Base-by-base conservation (phyloP, 2,888 invertebrate genomes). In the Formica aserva region DNA sequence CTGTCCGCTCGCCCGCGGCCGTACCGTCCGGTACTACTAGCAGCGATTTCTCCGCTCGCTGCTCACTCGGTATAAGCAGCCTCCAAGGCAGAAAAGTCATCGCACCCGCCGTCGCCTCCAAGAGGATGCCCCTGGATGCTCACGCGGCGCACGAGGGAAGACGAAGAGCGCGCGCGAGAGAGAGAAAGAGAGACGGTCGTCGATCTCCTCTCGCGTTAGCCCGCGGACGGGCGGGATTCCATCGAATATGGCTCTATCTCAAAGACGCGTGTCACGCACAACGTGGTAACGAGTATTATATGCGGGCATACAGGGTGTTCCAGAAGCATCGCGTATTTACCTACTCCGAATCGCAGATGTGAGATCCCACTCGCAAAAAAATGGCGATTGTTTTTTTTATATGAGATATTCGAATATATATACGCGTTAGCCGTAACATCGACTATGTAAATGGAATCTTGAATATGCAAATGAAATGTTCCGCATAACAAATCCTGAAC, bases 81-180 rank as follows among this genome's bases (percentile, higher is more conserved):
- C 82, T 66, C 83, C 41, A 11, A 52, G 38, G 63, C 48, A 63
- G 81, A 55, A 86, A 88, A 89, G 76, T 87, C 85, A 84, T 89
- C 87, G 86, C 88, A 88, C 85, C 82, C 83, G 72, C 15, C 57
- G 72, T 66, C 45, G n/a, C 63, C 83, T 45, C 57, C 5, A 9
- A 48, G 15, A 82, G 80, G 76, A 89, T 71, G 84, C 86, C 86
- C 65, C 84, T 60, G 84, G 81, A 85, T 82, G 78, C 84, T 52
- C 77, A 29, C 71, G 81, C 80, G 75, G 26, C 72, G 72, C 80
- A 32, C 26, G 48, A 41, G 11, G 71, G 48, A 45, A 11, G 45
- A 63, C 57, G 62, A 83, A 82, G 52, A 26, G 72, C 55, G 62
- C 60, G 63, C 38, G 35, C 35, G 32, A 6, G 6, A 35, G 32